Percentiles rank a stretch among this genome's conserved stretches.
Conservation (phyloP, 2,888 invertebrate species). For the Steinernema scapterisci region DNA sequence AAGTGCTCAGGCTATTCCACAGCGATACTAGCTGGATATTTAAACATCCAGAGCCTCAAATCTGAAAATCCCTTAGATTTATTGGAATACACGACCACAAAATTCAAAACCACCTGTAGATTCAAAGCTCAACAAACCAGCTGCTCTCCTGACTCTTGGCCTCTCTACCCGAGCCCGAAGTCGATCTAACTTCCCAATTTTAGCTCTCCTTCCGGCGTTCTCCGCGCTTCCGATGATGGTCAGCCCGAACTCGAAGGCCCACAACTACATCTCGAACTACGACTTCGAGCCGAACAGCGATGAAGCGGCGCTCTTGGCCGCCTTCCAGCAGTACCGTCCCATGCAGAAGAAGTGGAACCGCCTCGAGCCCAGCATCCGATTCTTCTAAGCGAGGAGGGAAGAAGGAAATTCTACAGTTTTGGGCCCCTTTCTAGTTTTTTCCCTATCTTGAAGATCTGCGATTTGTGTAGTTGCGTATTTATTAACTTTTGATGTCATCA, state of each 20-base stretch:
- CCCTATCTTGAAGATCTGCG: not conserved
- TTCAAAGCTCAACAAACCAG: not conserved
- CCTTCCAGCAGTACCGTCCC: slow-evolving; percentile 16
- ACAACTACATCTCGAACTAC: slow-evolving; percentile 4
- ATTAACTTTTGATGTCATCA: not conserved
- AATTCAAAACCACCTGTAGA: not conserved
- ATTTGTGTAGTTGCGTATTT: slow-evolving; percentile 62
- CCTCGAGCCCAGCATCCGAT: slow-evolving; percentile 36
- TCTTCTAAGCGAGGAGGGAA: slow-evolving; percentile 11
- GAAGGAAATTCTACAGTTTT: no score
- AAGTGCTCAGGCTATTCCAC: no score
- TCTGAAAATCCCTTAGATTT: no score
- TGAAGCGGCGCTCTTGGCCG: slow-evolving; percentile 18
- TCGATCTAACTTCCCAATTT: not conserved
- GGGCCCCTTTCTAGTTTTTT: not conserved
- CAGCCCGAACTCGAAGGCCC: not conserved
- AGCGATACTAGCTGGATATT: no score
- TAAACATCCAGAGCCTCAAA: no score
- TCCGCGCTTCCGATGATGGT: slow-evolving; percentile 6
- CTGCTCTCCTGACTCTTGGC: not conserved
- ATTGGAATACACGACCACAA: no score
- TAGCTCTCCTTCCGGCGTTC: slow-evolving; percentile 12
- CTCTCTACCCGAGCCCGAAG: not conserved
- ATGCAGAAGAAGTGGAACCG: slow-evolving; percentile 37
- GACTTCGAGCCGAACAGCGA: slow-evolving; percentile 5